Evolutionary conservation across 2,888 invertebrate genomes (phyloP).

Genomic region (Phorcus lineatus): DNA sequence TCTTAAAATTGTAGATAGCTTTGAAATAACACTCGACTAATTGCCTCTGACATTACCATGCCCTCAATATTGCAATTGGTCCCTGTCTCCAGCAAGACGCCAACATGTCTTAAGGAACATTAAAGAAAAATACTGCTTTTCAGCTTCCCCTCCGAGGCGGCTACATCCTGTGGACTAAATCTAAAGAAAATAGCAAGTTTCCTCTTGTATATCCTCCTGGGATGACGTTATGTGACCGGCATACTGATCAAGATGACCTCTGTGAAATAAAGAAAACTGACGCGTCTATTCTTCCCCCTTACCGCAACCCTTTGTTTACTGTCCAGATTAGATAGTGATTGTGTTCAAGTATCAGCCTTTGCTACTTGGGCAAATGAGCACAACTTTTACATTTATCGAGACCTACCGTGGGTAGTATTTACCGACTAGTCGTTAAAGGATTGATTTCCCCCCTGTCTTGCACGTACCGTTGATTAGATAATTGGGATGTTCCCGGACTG

Average conservation of each 20-base stretch:
- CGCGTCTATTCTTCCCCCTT: background rate
- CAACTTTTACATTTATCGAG: background rate
- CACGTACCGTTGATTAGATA: background rate
- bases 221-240: background rate
- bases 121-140: no score
- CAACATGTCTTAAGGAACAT: no score
- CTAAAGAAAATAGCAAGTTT: slow-evolving; percentile 5
- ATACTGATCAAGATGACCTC: background rate
- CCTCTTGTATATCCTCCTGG: background rate
- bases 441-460: background rate
- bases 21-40: no score
- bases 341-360: background rate
- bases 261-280: background rate
- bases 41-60: no score
- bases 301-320: background rate
- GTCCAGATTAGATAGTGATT: slow-evolving; percentile 1
- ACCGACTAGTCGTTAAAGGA: background rate
- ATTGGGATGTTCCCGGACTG: background rate
- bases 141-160: background rate
- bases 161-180: background rate
- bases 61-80: no score
- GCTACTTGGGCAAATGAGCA: background rate
- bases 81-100: no score
- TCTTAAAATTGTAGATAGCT: no score
- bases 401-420: background rate